Evolutionary conservation across 2,888 invertebrate genomes (phyloP).

Genomic region (Drosophila silvestris): DNA sequence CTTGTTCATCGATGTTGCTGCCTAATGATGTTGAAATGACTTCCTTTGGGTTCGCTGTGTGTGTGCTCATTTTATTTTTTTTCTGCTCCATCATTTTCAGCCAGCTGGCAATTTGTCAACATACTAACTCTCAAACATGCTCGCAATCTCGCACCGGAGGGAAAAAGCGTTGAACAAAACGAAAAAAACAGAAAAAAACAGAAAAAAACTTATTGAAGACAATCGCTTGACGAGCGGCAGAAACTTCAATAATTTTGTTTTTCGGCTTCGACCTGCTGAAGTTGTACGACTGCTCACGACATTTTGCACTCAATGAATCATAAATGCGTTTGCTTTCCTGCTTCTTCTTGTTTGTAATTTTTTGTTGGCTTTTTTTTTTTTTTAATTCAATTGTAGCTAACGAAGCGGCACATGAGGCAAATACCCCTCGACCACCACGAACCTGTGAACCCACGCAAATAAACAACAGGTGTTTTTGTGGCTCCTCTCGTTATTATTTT

Average conservation of each 20-base stretch:
- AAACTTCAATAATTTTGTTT: conserved; percentile 39
- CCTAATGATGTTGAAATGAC: conserved; percentile 69
- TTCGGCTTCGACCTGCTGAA: conserved; percentile 50
- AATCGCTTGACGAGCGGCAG: conserved; percentile 29
- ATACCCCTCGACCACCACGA: not conserved
- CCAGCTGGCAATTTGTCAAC: conserved; percentile 72
- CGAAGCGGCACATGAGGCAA: conserved; percentile 56
- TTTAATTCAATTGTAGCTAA: conserved; percentile 61
- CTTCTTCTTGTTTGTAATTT: conserved; percentile 6
- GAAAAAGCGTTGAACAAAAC: conserved; percentile 4
- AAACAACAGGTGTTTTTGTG: conserved; percentile 67
- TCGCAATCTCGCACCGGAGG: conserved; percentile 23
- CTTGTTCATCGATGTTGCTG: conserved; percentile 50
- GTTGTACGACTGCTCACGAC: conserved; percentile 59
- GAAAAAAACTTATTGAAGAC: conserved; percentile 5
- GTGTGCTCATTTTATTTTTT: not conserved
- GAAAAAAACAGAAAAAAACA: not conserved
- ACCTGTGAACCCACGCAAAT: conserved; percentile 26
- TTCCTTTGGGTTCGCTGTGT: conserved; percentile 46
- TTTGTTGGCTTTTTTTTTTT: conserved; percentile 25
- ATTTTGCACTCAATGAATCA: conserved; percentile 74
- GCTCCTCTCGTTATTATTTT: not conserved
- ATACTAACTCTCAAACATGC: conserved; percentile 40
- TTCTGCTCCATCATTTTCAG: conserved; percentile 30
- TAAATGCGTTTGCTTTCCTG: conserved; percentile 44